Evolutionary conservation across 2,113 vertebrate genomes (phyloP).

Genomic region (Haplochromis burtoni): DNA sequence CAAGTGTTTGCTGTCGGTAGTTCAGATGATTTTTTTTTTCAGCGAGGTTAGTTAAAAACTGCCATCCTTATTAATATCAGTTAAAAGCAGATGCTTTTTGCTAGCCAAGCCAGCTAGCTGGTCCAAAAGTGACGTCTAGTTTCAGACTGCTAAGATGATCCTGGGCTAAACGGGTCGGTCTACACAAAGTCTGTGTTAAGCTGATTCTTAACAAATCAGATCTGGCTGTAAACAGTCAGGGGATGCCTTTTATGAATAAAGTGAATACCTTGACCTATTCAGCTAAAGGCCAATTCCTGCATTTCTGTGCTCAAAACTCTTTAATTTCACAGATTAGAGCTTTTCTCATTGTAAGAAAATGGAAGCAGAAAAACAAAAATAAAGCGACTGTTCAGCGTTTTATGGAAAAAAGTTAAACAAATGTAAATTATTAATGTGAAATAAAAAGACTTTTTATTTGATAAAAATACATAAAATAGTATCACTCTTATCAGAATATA

Average conservation of each 20-base stretch:
- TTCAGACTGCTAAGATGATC: neutral
- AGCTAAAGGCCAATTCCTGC: neutral
- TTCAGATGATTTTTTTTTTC: neutral
- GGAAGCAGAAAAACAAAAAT: neutral
- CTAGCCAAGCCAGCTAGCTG: neutral
- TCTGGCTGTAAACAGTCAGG: neutral
- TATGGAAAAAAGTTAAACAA: neutral
- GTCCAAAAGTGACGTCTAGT: accelerated
- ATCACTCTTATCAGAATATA: neutral
- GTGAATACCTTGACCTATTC: neutral
- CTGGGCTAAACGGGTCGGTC: neutral
- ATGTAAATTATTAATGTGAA: neutral
- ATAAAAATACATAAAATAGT: neutral
- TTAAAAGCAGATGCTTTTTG: neutral
- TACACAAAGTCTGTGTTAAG: neutral
- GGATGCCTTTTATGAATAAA: neutral
- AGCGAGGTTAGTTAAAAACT: accelerated
- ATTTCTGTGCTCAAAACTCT: neutral
- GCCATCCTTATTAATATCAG: neutral
- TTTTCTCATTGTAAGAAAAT: neutral
- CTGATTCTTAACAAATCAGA: neutral
- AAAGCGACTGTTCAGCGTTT: neutral
- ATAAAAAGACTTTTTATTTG: neutral
- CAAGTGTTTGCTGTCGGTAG: neutral
- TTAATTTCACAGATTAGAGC: neutral